These are phyloP conservation scores for Apis laboriosa DNA, from an alignment of 1,140 invertebrate species.

Conservation along the genomic window DNA sequence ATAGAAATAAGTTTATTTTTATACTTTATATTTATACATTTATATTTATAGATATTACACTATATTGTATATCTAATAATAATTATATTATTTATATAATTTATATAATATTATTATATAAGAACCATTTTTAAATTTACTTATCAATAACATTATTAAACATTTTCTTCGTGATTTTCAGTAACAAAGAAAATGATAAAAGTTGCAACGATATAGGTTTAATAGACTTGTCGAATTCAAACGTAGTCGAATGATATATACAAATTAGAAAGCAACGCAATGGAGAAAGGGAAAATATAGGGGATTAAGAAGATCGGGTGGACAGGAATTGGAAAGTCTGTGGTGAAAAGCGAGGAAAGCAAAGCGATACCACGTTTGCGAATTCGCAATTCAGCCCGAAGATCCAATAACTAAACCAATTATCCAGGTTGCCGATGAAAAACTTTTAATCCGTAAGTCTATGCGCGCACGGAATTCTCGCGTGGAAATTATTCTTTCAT, in stretches of 20 bases:
- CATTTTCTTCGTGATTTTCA: no score
- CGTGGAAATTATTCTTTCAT: conserved; percentile 62
- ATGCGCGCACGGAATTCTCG: conserved; percentile 28
- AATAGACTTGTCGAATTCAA: no score
- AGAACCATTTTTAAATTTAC: no score
- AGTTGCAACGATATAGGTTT: no score
- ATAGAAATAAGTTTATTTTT: no score
- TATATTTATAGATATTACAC: no score
- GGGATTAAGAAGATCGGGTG: conserved; percentile 31
- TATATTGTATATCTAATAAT: no score
- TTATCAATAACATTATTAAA: no score
- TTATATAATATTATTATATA: no score
- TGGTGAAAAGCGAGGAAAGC: conserved; percentile 51
- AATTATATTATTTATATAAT: no score
- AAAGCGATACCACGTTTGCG: conserved; percentile 58
- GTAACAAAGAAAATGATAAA: no score
- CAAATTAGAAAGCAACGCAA: not conserved
- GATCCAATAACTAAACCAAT: conserved; percentile 77
- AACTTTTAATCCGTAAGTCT: conserved; percentile 72
- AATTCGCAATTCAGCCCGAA: conserved; percentile 65
- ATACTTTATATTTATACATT: no score
- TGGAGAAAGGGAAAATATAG: conserved; percentile 8
- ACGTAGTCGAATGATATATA: not conserved
- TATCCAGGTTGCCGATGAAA: conserved; percentile 67
- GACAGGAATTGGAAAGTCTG: conserved; percentile 62